Conservation (phyloP, 1,140 invertebrate species). For the Drosophila punjabiensis region DNA sequence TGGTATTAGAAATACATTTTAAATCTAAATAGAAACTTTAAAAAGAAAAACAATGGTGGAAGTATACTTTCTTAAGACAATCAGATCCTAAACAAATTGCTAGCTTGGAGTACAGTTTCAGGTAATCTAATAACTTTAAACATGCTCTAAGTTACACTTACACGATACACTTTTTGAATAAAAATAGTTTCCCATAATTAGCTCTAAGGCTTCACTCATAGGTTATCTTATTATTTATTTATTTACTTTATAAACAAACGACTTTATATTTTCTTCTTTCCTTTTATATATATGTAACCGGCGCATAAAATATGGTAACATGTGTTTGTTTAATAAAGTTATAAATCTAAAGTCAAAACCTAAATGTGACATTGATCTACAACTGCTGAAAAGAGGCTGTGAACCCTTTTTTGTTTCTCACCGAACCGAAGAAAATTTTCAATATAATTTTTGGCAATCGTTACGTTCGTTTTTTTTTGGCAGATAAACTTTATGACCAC, state of each 20-base stretch:
- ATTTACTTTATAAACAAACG: neutral
- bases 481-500: constrained; percentile 72
- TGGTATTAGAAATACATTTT: neutral
- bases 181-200: neutral
- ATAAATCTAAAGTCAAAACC: constrained; percentile 71
- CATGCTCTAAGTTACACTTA: too few species aligned
- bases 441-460: constrained; percentile 66
- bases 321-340: constrained; percentile 75
- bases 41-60: too few species aligned
- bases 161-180: neutral
- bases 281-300: constrained; percentile 1
- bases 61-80: too few species aligned
- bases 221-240: neutral
- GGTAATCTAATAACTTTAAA: too few species aligned
- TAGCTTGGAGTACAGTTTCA: too few species aligned
- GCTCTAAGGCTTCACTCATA: neutral
- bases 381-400: constrained; percentile 41
- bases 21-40: neutral
- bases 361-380: constrained; percentile 81
- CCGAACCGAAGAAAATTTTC: constrained; percentile 51
- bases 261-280: neutral
- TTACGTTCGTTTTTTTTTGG: constrained; percentile 10
- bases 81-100: too few species aligned
- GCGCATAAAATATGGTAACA: constrained; percentile 8
- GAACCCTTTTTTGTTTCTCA: constrained; percentile 64